Evolutionary conservation across 2,113 vertebrate genomes (phyloP).

Genomic region (Oncorhynchus mykiss): DNA sequence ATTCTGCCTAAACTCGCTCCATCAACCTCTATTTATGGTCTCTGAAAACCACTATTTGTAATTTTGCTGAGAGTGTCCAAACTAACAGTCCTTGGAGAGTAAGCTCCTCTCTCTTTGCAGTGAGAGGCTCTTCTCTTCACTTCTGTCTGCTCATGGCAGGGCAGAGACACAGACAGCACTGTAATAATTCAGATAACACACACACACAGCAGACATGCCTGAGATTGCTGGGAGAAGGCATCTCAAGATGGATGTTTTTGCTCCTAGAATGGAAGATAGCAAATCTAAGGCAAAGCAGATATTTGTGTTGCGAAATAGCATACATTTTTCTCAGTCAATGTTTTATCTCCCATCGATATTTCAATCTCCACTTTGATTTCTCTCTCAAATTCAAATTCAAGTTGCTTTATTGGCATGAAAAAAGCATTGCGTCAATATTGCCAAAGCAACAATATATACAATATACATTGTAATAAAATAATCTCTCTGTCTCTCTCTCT

Average conservation of each 20-base stretch:
- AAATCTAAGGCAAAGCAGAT: constrained; percentile 12
- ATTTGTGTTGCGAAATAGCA: constrained; percentile 26
- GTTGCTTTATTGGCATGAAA: too few species aligned
- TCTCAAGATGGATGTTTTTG: not conserved
- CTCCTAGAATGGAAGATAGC: constrained; percentile 4
- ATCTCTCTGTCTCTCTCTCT: constrained; percentile 21
- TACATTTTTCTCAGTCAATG: constrained; percentile 33
- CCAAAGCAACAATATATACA: too few species aligned
- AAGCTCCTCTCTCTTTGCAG: constrained; percentile 10
- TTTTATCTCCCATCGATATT: constrained; percentile 42
- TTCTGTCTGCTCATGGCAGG: not conserved
- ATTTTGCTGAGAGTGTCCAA: constrained; percentile 55
- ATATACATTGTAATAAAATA: too few species aligned
- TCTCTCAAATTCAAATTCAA: too few species aligned
- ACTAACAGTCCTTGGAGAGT: constrained; percentile 36
- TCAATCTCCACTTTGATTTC: constrained; percentile 24
- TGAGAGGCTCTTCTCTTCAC: not conserved
- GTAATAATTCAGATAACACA: constrained; percentile 3
- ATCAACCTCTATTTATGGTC: constrained; percentile 46
- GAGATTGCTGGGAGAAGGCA: constrained; percentile 11
- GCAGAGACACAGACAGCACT: constrained; percentile 2
- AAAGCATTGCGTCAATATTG: too few species aligned
- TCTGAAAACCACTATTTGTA: constrained; percentile 42
- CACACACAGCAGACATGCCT: constrained; percentile 22
- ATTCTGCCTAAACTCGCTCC: constrained; percentile 40